Evolutionary conservation across 2,113 vertebrate species (phyloP), one percentile per base, ranked within the genome.

Genomic region (Tragulus kanchil): DNA sequence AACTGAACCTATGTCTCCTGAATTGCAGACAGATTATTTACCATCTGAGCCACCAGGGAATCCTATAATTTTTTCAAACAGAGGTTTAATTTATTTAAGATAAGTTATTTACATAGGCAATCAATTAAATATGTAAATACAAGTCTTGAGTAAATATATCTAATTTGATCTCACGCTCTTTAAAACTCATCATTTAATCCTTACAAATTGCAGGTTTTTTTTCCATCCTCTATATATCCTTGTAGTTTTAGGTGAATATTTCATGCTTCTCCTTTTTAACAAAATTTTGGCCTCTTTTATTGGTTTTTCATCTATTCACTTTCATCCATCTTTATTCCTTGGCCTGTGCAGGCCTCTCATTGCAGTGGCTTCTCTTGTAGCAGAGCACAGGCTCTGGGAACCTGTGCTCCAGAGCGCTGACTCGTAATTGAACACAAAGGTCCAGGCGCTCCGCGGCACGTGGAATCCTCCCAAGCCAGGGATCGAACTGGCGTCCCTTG

Each of bases 111-210:
- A 59, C 52, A 50, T 67, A 84, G 19, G 75, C 10, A 59, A 65
- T 36, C 77, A 94, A 21, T 15, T 16, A 97, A 89, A 71, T 45
- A 61, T 19, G 21, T 82, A 5, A 21, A 50, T 62, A 59, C 1
- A 77, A 61, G 14, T 90, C 77, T 90, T 85, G 28, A 64, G 62
- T n/a, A 88, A 89, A 83, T 9, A n/a, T 8, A 69, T 28, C 2
- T 50, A 26, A 87, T 50, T 84, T 78, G 7, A 23, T 95, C 26
- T 78, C 78, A 75, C 56, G 14, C 64, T 89, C 79, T 93, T 94
- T 95, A 75, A 71, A 90, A 71, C 12, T 52, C 36, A 62, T 23
- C 50, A 61, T 48, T 93, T 94, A 64, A 36, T 65, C 93, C 58
- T 87, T 90, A 26, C 17, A 64, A 71, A 64, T 13, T 64, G 4